These are phyloP conservation scores for Oscheius onirici DNA, from an alignment of 2,888 invertebrate species.

Conservation along the genomic window DNA sequence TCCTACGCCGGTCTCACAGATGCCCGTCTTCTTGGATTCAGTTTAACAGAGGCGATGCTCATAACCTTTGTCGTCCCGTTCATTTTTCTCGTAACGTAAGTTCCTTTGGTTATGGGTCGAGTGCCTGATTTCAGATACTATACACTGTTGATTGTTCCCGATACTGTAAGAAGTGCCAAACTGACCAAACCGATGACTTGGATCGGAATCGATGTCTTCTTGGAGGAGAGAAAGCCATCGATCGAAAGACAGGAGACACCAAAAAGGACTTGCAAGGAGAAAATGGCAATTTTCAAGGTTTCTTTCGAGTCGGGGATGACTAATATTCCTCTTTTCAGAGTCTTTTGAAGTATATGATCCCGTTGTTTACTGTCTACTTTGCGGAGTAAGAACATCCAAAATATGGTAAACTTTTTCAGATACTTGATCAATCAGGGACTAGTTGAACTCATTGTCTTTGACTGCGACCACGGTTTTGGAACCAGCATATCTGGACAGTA, in stretches of 20 bases:
- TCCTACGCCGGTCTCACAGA: slow-evolving; percentile 34
- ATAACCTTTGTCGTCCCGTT: slow-evolving; percentile 26
- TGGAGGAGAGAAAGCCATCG: neutral
- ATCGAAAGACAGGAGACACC: neutral
- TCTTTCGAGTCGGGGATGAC: no score
- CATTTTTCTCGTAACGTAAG: slow-evolving; percentile 25
- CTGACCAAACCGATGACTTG: slow-evolving; percentile 14
- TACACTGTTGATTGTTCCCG: neutral
- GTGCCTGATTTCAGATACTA: slow-evolving; percentile 5
- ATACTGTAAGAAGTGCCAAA: slow-evolving; percentile 12
- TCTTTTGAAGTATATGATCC: slow-evolving; percentile 81
- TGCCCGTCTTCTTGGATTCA: slow-evolving; percentile 6
- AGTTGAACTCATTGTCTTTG: slow-evolving; percentile 83
- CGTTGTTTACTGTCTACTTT: slow-evolving; percentile 81
- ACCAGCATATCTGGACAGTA: slow-evolving; percentile 76
- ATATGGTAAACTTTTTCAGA: neutral
- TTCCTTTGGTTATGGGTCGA: neutral
- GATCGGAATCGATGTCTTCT: slow-evolving; percentile 11
- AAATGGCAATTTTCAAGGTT: slow-evolving; percentile 3
- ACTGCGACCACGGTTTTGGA: slow-evolving; percentile 69
- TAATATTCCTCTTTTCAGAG: no score
- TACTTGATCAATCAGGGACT: slow-evolving; percentile 88
- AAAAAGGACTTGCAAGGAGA: slow-evolving; percentile 1
- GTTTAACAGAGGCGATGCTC: slow-evolving; percentile 27
- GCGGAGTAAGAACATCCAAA: slow-evolving; percentile 78